Evolutionary conservation across 2,888 invertebrate genomes (phyloP).

Genomic region (Gastracanthus pulcherrimus): DNA sequence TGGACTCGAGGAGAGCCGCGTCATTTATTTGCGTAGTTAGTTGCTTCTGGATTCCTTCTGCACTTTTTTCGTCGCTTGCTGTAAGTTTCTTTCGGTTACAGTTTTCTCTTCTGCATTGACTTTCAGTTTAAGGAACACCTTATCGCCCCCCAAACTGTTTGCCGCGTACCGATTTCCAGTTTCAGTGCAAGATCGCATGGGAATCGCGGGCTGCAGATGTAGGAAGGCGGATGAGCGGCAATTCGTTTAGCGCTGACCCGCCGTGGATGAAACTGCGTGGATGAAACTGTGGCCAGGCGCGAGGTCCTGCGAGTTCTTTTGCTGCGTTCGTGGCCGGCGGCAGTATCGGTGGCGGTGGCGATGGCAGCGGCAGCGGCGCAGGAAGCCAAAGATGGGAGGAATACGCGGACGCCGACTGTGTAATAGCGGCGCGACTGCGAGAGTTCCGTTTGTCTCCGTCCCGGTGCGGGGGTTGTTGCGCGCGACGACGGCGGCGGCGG

Average conservation of each 20-base stretch:
- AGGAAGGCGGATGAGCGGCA: background rate
- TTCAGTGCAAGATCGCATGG: too few species aligned
- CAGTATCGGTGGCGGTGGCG: background rate
- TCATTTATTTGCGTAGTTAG: too few species aligned
- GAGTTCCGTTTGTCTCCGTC: background rate
- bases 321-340: background rate
- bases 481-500: background rate
- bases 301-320: background rate
- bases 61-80: too few species aligned
- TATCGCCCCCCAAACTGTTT: background rate
- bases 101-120: background rate
- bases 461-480: background rate
- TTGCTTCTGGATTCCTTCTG: too few species aligned
- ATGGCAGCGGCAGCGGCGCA: background rate
- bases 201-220: too few species aligned
- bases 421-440: slow-evolving; percentile 60
- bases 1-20: too few species aligned
- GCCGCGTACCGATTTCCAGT: background rate
- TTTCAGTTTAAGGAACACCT: too few species aligned
- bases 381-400: background rate
- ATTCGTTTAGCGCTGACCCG: background rate
- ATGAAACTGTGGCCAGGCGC: background rate
- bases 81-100: too few species aligned
- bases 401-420: slow-evolving; percentile 7
- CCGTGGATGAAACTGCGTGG: background rate